Conservation (phyloP, 2,113 vertebrate species). For the Pterophyllum scalare region DNA sequence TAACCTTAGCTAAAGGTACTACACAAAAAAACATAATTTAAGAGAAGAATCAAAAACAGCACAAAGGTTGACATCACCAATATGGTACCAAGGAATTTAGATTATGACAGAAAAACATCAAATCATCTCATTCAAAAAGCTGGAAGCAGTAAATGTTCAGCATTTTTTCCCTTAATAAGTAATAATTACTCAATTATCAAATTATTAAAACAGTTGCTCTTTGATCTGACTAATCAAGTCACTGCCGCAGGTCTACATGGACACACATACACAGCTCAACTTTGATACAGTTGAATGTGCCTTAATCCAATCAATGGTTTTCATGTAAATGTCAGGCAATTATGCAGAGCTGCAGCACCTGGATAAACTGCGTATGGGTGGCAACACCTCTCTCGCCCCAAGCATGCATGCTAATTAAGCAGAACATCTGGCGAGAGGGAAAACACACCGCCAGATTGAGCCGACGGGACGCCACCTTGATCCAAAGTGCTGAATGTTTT, state of each 20-base stretch:
- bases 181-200: neutral
- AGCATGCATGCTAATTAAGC: constrained; percentile 60
- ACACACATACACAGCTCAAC: neutral
- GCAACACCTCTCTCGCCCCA: constrained; percentile 35
- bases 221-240: neutral
- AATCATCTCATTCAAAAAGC: too few relatives aligned
- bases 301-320: constrained; percentile 45
- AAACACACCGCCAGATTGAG: constrained; percentile 30
- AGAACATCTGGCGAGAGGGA: constrained; percentile 66
- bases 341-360: constrained; percentile 63
- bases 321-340: constrained; percentile 41
- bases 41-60: neutral
- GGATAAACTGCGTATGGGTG: constrained; percentile 47
- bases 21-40: neutral
- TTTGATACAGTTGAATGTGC: neutral
- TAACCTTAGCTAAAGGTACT: neutral
- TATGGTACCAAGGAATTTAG: neutral
- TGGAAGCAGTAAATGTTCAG: neutral
- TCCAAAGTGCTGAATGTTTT: constrained; percentile 24
- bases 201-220: neutral
- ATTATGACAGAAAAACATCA: too few relatives aligned
- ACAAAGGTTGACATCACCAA: neutral
- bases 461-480: constrained; percentile 13
- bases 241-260: neutral
- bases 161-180: constrained; percentile 1